Evolutionary conservation across 1,140 invertebrate genomes (phyloP).

Genomic region (Parapsyche elsis): DNA sequence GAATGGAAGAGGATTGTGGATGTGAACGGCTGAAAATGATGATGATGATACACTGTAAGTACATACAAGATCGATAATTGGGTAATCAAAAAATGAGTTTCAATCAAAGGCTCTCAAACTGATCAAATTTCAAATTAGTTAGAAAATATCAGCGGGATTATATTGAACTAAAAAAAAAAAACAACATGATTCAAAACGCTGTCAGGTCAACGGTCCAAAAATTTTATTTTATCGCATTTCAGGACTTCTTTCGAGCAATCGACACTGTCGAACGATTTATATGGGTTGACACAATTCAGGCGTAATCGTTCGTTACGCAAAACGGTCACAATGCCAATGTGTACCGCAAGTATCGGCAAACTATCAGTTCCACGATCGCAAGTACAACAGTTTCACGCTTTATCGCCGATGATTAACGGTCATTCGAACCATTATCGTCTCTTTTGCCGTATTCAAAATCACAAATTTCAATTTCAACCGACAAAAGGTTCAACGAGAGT

Average conservation of each 20-base stretch:
- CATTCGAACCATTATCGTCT: background rate
- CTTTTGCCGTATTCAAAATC: background rate
- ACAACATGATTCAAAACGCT: too few relatives aligned
- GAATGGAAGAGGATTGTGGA: too few relatives aligned
- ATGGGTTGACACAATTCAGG: background rate
- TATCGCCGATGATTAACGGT: slow-evolving; percentile 9
- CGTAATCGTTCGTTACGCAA: slow-evolving; percentile 18
- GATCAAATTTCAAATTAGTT: too few relatives aligned
- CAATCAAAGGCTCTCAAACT: too few relatives aligned
- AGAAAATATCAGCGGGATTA: too few relatives aligned
- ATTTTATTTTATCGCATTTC: background rate
- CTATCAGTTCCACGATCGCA: slow-evolving; percentile 13
- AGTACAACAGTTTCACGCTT: slow-evolving; percentile 7
- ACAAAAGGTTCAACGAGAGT: background rate
- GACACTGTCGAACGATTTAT: slow-evolving; percentile 14
- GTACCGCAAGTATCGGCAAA: slow-evolving; percentile 8
- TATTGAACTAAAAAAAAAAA: too few relatives aligned
- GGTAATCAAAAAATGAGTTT: too few relatives aligned
- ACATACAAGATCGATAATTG: too few relatives aligned
- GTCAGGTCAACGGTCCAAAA: too few relatives aligned
- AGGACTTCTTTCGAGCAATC: background rate
- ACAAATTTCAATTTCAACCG: background rate
- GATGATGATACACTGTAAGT: too few relatives aligned
- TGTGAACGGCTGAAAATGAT: too few relatives aligned
- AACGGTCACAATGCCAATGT: background rate